Evolutionary conservation across 2,888 invertebrate species (phyloP), one percentile per base, ranked within the genome.

Genomic region (Sicus ferrugineus): DNA sequence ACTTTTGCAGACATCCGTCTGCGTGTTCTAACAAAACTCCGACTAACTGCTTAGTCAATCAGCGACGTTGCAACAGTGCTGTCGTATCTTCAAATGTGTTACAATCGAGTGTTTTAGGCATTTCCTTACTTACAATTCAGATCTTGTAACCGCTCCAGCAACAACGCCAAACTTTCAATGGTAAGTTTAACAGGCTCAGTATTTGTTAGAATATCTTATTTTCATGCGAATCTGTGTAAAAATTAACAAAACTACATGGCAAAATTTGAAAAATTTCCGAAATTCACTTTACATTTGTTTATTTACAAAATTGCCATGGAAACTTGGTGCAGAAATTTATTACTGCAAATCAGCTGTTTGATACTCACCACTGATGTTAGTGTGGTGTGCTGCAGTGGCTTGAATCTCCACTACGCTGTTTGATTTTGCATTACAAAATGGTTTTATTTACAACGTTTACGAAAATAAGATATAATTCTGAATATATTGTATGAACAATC

Each of bases 261-360:
- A 31, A 14, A 2, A 7, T 16, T 46, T 0, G 11, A 38, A 50
- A 56, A 16, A 19, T 34, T 52, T 52, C 28, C 23, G 46, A 66
- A 66, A 66, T 54, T 26, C 21, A 62, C 19, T 38, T 3, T 0
- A 21, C 30, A 30, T 21, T 72, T 68, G 68, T 70, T 70, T 70
- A 52, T 58, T 68, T 68, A 6, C n/a, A 30, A 19, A 56, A 69
- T 68, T 52, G 68, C 46, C 65, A 70, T 66, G 66, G 67, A 68
- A 66, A 67, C 48, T 42, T 52, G 9, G 48, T 65, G 65, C 50
- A 52, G 52, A 52, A 65, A 48, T 28, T 23, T 1, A 7, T n/a
- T 52, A n/a, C n/a, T 23, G 19, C 3, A 2, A 68, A 62, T 42
- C 68, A 68, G 67, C 67, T 67, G 67, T 48, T 67, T 19, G n/a